Evolutionary conservation across 2,113 vertebrate genomes (phyloP).

Genomic region (Bujurquina vittata): DNA sequence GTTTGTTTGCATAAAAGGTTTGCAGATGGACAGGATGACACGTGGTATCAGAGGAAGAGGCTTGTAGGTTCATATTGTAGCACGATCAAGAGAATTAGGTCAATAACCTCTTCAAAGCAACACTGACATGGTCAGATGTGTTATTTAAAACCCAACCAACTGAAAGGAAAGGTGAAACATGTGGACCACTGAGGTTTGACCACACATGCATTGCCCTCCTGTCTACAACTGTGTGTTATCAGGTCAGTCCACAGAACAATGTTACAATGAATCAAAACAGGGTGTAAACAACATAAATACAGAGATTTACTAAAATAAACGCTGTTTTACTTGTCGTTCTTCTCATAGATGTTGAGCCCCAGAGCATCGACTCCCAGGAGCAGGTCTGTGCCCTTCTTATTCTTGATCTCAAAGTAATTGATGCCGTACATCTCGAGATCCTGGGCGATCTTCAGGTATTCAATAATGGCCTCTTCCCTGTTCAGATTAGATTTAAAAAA

Average conservation of each 20-base stretch:
- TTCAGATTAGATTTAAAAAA: neutral
- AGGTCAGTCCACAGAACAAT: neutral
- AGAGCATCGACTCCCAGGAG: conserved; percentile 95
- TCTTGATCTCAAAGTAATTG: conserved; percentile 99
- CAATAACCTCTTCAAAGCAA: conserved; percentile 53
- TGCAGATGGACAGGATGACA: neutral
- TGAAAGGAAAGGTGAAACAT: neutral
- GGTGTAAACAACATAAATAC: neutral
- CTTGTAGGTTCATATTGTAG: conserved; percentile 8
- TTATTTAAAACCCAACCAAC: conserved; percentile 29
- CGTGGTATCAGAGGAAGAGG: neutral
- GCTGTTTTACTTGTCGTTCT: conserved; percentile 87
- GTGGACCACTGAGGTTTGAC: conserved; percentile 47
- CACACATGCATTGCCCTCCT: conserved; percentile 26
- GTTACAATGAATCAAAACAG: neutral
- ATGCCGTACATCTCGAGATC: conserved; percentile 98
- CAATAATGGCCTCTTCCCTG: conserved; percentile 92
- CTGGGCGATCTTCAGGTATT: conserved; percentile 97
- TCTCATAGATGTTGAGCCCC: conserved; percentile 96
- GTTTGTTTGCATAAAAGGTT: neutral
- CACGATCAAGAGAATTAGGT: conserved; percentile 16
- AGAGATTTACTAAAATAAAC: neutral
- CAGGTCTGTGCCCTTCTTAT: conserved; percentile 95
- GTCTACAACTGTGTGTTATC: neutral
- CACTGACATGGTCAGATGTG: conserved; percentile 7